Percentiles rank a stretch among this genome's conserved stretches.
These are phyloP conservation scores for Chionomys nivalis DNA, from an alignment of 2,113 vertebrate genomes.

Conservation along the genomic window DNA sequence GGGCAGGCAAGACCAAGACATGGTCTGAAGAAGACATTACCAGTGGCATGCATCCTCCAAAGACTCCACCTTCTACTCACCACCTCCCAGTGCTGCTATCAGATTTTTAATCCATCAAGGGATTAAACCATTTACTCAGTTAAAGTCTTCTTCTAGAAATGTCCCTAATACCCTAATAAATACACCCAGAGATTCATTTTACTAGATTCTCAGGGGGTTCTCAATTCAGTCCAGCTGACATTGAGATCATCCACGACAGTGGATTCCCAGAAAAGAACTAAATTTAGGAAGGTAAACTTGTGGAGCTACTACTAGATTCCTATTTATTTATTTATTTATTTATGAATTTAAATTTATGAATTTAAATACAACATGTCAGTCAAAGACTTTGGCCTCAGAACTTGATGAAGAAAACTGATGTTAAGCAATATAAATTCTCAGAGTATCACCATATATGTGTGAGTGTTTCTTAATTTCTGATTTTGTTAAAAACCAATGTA, in stretches of 20 bases:
- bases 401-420: background rate
- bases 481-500: background rate
- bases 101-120: background rate
- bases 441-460: background rate
- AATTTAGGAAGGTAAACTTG: background rate
- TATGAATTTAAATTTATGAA: background rate
- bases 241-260: background rate
- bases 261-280: background rate
- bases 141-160: background rate
- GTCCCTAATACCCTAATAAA: background rate
- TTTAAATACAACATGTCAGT: background rate
- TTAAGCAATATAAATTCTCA: background rate
- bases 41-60: background rate
- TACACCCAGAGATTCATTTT: background rate
- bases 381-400: background rate
- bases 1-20: background rate
- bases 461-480: background rate
- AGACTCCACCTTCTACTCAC: background rate
- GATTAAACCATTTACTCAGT: background rate
- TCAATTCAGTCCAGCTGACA: background rate
- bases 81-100: background rate
- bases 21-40: background rate
- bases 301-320: background rate
- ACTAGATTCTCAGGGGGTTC: background rate
- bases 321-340: background rate